Percentiles rank a stretch among this genome's conserved stretches.
Conservation (phyloP, 2,113 vertebrate genomes). For the Murina feae region DNA sequence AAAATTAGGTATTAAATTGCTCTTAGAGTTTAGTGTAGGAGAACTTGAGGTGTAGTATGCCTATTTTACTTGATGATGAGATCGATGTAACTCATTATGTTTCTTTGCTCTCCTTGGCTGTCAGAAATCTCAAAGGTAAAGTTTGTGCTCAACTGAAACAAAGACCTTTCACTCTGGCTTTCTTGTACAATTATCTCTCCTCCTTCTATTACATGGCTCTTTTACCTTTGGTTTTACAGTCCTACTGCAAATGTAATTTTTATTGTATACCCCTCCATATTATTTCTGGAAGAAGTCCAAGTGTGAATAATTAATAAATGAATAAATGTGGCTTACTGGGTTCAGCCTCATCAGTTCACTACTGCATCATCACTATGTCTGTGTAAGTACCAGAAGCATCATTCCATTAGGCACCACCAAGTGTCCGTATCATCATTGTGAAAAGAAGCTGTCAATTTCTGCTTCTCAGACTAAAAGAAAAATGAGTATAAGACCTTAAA, state of each 20-base stretch:
- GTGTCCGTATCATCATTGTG: not conserved
- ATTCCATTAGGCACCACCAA: not conserved
- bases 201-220: not conserved
- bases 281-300: conserved; percentile 41
- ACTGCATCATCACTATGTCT: not conserved
- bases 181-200: not conserved
- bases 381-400: not conserved
- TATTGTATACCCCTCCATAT: not conserved
- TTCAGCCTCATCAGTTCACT: conserved; percentile 19
- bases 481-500: not conserved
- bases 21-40: not conserved
- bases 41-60: not conserved
- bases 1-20: conserved; percentile 6
- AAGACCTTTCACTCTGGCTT: not conserved
- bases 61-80: not conserved
- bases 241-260: not conserved
- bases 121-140: conserved; percentile 25
- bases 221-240: not conserved
- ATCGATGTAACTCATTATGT: not conserved
- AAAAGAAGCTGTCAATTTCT: conserved; percentile 1
- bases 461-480: not conserved
- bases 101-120: not conserved
- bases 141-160: not conserved
- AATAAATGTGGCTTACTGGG: not conserved
- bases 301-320: conserved; percentile 57